Evolutionary conservation across 1,140 invertebrate species (phyloP), one percentile per base, ranked within the genome.

Genomic region (Bradynema listronoti): DNA sequence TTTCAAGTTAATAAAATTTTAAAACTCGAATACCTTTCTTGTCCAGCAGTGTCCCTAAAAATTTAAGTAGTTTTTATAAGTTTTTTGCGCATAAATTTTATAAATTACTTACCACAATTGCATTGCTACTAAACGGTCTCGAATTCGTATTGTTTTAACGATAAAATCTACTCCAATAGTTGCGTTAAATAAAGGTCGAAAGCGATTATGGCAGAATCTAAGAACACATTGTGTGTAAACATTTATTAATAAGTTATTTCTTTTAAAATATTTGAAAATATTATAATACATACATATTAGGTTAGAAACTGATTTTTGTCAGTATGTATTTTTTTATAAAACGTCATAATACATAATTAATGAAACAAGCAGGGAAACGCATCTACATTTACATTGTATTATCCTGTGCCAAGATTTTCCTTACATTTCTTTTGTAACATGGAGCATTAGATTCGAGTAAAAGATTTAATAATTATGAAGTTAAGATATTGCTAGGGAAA

Each of bases 151-250:
- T 27, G 78, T 79, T 69, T 83, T 82, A 3, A 84, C 80, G 61
- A 82, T 83, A 66, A 84, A 85, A 75, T 84, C 84, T n/a, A 84
- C 82, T 47, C 83, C 83, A 54, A 84, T 83, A 2, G 84, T 84
- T 11, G 84, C 79, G 67, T 78, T 79, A 62, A 83, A 84, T 5
- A 80, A 76, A 2, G 78, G 64, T 43, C 79, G 78, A 67, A 85
- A 85, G n/a, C 78, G 62, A 46, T 81, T 77, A 42, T 79, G 78
- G 66, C 83, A 84, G 66, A 84, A 77, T 33, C 73, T 77, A 16
- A 39, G n/a, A n/a, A n/a, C n/a, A n/a, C n/a, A n/a, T n/a, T n/a
- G n/a, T n/a, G n/a, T n/a, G n/a, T n/a, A n/a, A n/a, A n/a, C n/a
- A n/a, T n/a, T n/a, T n/a, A n/a, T n/a, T n/a, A 73, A 16, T 59